Conservation (phyloP, 2,113 vertebrate genomes). For the Jaculus jaculus region DNA sequence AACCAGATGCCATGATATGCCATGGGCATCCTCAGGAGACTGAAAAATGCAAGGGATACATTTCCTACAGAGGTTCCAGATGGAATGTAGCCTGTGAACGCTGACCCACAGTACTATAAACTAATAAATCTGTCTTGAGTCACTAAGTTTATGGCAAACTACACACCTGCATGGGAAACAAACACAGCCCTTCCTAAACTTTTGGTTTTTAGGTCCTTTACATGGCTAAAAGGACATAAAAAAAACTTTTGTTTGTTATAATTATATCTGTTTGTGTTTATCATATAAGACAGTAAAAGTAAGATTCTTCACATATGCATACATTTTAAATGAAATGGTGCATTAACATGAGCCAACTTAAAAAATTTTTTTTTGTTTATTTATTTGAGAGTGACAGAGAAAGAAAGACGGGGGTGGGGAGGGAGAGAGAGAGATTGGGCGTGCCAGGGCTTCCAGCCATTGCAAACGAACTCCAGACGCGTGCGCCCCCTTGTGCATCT, state of each 20-base stretch:
- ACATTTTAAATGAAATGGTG: conserved; percentile 15
- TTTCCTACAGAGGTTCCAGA: background rate
- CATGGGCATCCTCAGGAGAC: background rate
- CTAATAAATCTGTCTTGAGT: background rate
- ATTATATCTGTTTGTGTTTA: background rate
- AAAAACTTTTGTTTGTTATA: background rate
- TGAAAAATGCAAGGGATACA: background rate
- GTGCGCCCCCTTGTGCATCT: too few species aligned
- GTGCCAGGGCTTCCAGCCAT: too few species aligned
- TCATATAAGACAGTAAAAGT: conserved; percentile 19
- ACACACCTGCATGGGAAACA: background rate
- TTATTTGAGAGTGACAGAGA: too few species aligned
- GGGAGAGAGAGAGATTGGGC: too few species aligned
- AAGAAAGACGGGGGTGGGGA: too few species aligned
- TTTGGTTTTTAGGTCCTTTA: background rate
- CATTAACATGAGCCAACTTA: background rate
- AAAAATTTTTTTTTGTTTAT: too few species aligned
- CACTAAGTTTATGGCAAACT: background rate
- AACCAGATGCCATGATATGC: background rate
- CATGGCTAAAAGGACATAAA: background rate
- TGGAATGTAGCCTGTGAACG: background rate
- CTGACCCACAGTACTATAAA: background rate
- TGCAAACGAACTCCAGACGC: too few species aligned
- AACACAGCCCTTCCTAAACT: background rate
- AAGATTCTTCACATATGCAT: background rate